Conservation (phyloP, 2,113 vertebrate genomes). For the Tympanuchus pallidicinctus region DNA sequence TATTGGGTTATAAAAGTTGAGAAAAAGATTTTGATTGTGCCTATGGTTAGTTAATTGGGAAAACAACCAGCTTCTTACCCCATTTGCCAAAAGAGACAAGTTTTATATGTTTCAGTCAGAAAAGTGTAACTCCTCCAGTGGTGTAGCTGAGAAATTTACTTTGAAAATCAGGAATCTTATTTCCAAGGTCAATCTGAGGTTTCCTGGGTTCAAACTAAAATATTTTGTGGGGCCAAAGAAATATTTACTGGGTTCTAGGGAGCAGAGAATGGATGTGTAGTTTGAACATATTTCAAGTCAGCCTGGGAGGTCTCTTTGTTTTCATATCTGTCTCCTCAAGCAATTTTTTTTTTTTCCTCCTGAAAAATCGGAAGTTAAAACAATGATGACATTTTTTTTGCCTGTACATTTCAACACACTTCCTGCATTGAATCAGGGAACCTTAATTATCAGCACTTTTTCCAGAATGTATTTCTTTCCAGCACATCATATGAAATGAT, state of each 20-base stretch:
- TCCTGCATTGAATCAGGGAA: neutral
- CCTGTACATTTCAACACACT: neutral
- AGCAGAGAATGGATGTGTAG: slow-evolving; percentile 54
- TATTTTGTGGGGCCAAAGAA: slow-evolving; percentile 46
- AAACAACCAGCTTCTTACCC: neutral
- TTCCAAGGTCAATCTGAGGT: slow-evolving; percentile 64
- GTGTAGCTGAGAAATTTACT: slow-evolving; percentile 37
- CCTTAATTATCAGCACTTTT: neutral
- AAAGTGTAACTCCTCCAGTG: slow-evolving; percentile 38
- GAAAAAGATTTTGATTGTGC: neutral
- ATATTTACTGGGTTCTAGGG: slow-evolving; percentile 63
- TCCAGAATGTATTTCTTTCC: neutral
- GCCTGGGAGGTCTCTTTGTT: slow-evolving; percentile 62
- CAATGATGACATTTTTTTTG: neutral
- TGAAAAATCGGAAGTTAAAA: neutral
- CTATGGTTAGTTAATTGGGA: slow-evolving; percentile 26
- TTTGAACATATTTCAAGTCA: slow-evolving; percentile 57
- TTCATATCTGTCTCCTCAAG: slow-evolving; percentile 52
- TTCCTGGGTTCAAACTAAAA: slow-evolving; percentile 62
- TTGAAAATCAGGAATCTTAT: slow-evolving; percentile 58
- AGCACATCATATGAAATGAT: neutral
- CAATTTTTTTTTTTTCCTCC: neutral
- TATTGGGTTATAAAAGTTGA: neutral
- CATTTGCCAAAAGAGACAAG: slow-evolving; percentile 34
- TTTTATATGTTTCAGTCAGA: slow-evolving; percentile 37